Evolutionary conservation across 2,888 invertebrate species (phyloP).

Genomic region (Coelinius sp.): DNA sequence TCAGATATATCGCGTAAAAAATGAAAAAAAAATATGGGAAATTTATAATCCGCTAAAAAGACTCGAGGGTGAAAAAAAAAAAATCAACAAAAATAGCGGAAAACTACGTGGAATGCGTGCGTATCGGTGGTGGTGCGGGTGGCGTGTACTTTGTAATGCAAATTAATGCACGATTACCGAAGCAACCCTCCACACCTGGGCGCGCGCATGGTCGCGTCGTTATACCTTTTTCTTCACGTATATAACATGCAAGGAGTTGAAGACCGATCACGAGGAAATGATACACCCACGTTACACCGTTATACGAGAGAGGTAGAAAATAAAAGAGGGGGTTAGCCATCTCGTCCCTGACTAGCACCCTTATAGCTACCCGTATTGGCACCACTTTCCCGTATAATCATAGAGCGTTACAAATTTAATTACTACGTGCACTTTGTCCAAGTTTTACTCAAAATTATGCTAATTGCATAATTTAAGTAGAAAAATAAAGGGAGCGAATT

Average conservation of each 20-base stretch:
- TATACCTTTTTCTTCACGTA: slow-evolving; percentile 17
- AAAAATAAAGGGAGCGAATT: not conserved
- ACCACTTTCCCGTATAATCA: slow-evolving; percentile 2
- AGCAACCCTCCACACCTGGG: slow-evolving; percentile 52
- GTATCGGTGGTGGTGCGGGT: slow-evolving; percentile 61
- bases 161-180: slow-evolving; percentile 70
- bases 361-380: slow-evolving; percentile 34
- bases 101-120: slow-evolving; percentile 64
- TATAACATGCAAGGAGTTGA: slow-evolving; percentile 19
- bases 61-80: slow-evolving; percentile 24
- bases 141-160: slow-evolving; percentile 69
- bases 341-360: slow-evolving; percentile 30
- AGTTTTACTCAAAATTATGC: not conserved
- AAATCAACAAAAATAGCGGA: slow-evolving; percentile 51
- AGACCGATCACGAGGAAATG: slow-evolving; percentile 29
- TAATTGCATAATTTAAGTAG: not conserved
- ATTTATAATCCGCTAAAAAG: slow-evolving; percentile 14
- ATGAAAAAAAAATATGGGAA: not conserved
- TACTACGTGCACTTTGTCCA: not conserved
- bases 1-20: not conserved
- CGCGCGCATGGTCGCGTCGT: slow-evolving; percentile 27
- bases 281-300: slow-evolving; percentile 27
- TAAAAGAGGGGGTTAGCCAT: not conserved
- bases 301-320: not conserved
- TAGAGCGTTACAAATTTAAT: slow-evolving; percentile 7